Evolutionary conservation across 2,113 vertebrate species (phyloP), one percentile per base, ranked within the genome.

Genomic region (Hiodon tergisus): DNA sequence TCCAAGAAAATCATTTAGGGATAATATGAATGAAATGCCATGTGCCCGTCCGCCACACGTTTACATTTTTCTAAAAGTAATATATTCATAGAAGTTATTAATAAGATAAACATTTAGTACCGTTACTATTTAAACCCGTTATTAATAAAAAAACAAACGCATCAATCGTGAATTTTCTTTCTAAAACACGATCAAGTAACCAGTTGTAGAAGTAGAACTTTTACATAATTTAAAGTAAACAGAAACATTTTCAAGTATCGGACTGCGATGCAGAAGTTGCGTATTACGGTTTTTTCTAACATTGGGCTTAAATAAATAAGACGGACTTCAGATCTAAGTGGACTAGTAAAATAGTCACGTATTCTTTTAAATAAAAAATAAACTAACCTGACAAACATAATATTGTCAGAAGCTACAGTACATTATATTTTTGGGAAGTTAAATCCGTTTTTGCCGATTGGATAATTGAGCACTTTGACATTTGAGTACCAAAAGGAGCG

Each of bases 381-480:
- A 78, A 83, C 69, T 74, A 82, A 73, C 31, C 31, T 31, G 31
- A 31, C 31, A 31, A 1, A 31, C 31, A 31, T 31, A 31, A 31
- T 31, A 31, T 31, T 31, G 31, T 31, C 31, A 31, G 31, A 31
- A 31, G 31, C 31, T 31, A 31, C 31, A 31, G 31, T 31, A 31
- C 0, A 31, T 31, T 31, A 31, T 31, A 31, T 31, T 31, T 31
- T 31, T 31, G 67, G 73, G 52, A 17, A 81, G 68, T 69, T 71
- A 67, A 74, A 76, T 73, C 57, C 79, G 74, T 48, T 86, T 81
- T 86, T 83, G 52, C 75, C 72, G 67, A 76, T 81, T 84, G 78
- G 78, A 80, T 87, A 85, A 84, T 86, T 84, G 86, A 85, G 79
- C 76, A 58, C 77, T 82, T 75, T 89, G 88, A 87, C 89, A 89